A percentile compares a stretch with the other conserved stretches of the same genome.
Evolutionary conservation across 2,888 invertebrate genomes (phyloP).

Genomic region (Dugesia japonica): DNA sequence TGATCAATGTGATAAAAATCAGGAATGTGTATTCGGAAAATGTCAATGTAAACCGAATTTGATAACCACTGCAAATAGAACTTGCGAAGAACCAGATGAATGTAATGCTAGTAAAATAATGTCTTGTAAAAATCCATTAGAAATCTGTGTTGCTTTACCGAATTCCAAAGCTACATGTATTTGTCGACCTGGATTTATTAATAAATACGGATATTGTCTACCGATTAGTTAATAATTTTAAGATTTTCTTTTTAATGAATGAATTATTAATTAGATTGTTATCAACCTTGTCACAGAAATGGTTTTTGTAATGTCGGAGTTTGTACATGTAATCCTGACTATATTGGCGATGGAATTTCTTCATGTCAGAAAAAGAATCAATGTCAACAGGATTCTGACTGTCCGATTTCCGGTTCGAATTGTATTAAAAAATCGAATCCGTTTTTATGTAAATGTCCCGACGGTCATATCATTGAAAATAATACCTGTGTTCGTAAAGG

Average conservation of each 20-base stretch:
- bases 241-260: too few species aligned
- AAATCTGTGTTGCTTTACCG: neutral
- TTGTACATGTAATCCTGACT: neutral
- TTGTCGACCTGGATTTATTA: neutral
- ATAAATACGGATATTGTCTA: neutral
- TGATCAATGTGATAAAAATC: neutral
- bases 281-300: neutral
- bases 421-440: neutral
- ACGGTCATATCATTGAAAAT: neutral
- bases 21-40: neutral
- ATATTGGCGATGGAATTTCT: neutral
- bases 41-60: constrained; percentile 7
- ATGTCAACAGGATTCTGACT: neutral
- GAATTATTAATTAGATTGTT: neutral
- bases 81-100: neutral
- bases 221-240: neutral
- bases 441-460: neutral
- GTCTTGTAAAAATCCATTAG: constrained; percentile 6
- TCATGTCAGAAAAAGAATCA: neutral
- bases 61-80: neutral
- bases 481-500: neutral
- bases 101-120: neutral
- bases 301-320: neutral
- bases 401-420: neutral
- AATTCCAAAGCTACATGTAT: neutral